phyloP scores from a whole-genome alignment of 92 coral and sea anemone genomes.

The Parazoanthus darwini region DNA sequence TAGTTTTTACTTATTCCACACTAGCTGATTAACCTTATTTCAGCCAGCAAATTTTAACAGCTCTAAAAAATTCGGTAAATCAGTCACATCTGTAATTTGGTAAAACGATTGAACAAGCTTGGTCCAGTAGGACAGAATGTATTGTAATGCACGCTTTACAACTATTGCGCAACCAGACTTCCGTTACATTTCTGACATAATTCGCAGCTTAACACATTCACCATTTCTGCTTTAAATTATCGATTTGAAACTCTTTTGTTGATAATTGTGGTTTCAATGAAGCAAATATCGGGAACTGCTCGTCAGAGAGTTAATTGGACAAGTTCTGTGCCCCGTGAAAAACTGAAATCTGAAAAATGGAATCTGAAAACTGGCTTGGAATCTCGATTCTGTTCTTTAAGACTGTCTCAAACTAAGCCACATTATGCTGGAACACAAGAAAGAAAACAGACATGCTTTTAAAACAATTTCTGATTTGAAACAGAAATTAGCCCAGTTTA shows the following conservation, averaged over 20 bases:
- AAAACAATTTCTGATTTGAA: not conserved
- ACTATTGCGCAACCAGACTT: not conserved
- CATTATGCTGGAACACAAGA: not conserved
- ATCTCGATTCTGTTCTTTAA: not conserved
- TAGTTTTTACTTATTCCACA: not conserved
- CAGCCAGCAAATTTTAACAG: not conserved
- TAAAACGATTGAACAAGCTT: not conserved
- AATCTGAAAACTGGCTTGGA: not conserved
- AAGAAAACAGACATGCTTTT: not conserved
- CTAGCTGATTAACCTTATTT: not conserved
- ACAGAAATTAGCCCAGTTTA: constrained; percentile 2
- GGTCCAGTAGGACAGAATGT: not conserved
- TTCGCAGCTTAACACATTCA: constrained; percentile 36
- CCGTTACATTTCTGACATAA: not conserved
- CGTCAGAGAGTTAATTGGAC: not conserved
- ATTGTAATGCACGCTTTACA: not conserved
- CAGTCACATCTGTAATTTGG: not conserved
- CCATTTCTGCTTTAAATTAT: not conserved
- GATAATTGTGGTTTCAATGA: constrained; percentile 20
- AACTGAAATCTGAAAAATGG: not conserved
- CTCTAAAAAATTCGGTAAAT: not conserved
- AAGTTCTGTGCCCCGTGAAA: not conserved
- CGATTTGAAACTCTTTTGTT: constrained; percentile 26
- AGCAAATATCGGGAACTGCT: constrained; percentile 26
- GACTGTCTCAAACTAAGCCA: not conserved